Percentiles rank a stretch among this genome's conserved stretches.
Evolutionary conservation across 2,113 vertebrate species (phyloP).

Genomic region (Gadus chalcogrammus): DNA sequence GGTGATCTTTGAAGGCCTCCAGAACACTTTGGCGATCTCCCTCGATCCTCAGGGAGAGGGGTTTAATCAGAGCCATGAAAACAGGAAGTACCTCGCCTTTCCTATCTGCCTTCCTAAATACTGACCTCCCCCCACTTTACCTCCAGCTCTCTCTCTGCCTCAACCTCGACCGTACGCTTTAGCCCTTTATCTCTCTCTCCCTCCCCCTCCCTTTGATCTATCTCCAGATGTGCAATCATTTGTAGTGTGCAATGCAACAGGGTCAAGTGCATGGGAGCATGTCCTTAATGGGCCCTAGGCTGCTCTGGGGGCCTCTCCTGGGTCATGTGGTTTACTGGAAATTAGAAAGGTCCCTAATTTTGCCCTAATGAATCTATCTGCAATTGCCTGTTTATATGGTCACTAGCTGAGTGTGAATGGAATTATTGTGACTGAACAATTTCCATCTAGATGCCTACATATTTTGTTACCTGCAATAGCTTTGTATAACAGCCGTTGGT

Average conservation of each 20-base stretch:
- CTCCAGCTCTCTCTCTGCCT: no score
- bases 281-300: conserved; percentile 41
- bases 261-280: conserved; percentile 43
- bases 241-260: conserved; percentile 34
- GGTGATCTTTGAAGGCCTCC: conserved; percentile 42
- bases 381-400: neutral
- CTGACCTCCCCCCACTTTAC: neutral
- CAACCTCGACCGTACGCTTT: no score
- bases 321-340: conserved; percentile 59
- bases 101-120: conserved; percentile 37
- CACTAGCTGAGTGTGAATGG: neutral
- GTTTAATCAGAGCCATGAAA: conserved; percentile 75
- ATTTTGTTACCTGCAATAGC: neutral
- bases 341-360: conserved; percentile 24
- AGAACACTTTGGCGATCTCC: conserved; percentile 37
- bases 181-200: conserved; percentile 2
- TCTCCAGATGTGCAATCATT: conserved; percentile 53
- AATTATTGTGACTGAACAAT: neutral
- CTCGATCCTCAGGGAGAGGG: conserved; percentile 54
- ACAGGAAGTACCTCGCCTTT: conserved; percentile 78
- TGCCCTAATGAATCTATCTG: conserved; percentile 11
- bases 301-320: conserved; percentile 43
- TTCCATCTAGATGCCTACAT: neutral
- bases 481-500: conserved; percentile 27
- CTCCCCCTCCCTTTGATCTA: no score